These are phyloP conservation scores for Silvanus unidentatus DNA, from an alignment of 2,888 invertebrate species.

Conservation along the genomic window DNA sequence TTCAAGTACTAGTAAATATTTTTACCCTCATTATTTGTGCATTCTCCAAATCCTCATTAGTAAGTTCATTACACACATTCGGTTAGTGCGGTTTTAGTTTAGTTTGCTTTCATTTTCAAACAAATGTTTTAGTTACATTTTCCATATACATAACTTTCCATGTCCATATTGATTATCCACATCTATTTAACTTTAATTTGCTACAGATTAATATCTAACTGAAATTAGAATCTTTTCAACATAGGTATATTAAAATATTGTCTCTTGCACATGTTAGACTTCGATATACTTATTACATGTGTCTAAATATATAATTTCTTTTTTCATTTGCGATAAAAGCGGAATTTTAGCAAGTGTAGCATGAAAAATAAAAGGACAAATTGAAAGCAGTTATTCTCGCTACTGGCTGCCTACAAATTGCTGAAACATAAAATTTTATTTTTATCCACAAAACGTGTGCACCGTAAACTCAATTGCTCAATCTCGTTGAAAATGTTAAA, in stretches of 20 bases:
- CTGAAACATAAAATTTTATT: slow-evolving; percentile 3
- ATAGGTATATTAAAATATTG: no score
- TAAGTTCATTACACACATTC: neutral
- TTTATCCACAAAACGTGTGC: slow-evolving; percentile 2
- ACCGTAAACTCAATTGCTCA: slow-evolving; percentile 2
- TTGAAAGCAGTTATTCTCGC: slow-evolving; percentile 3
- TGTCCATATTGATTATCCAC: no score
- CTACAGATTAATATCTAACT: slow-evolving; percentile 1
- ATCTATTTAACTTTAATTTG: neutral
- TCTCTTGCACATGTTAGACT: no score
- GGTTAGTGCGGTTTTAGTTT: neutral
- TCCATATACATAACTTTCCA: neutral
- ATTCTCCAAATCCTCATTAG: slow-evolving; percentile 1
- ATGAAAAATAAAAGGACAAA: slow-evolving; percentile 3
- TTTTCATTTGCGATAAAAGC: neutral
- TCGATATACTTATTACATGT: no score
- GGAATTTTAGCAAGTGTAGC: neutral
- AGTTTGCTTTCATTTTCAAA: slow-evolving; percentile 1
- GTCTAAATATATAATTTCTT: neutral
- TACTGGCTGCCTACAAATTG: slow-evolving; percentile 2
- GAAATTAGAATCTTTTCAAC: neutral
- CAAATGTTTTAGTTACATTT: neutral
- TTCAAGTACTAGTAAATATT: slow-evolving; percentile 1
- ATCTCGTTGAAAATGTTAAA: slow-evolving; percentile 3
- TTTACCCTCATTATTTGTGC: slow-evolving; percentile 2